Evolutionary conservation across 2,888 invertebrate species (phyloP).

Genomic region (Drosophila eohydei): DNA sequence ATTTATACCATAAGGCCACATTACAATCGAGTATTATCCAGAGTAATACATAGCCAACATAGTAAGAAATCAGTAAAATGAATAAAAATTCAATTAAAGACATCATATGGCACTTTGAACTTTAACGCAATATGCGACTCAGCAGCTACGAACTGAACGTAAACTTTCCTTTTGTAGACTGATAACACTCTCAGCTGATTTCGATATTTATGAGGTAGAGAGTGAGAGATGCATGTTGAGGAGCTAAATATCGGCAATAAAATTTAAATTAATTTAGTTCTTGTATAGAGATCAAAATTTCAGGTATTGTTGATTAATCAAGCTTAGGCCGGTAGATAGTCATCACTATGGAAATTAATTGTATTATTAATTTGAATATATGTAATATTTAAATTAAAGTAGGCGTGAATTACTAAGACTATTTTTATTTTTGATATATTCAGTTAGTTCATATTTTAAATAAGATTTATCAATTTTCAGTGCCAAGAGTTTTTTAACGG

Average conservation of each 20-base stretch:
- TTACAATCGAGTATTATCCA: slow-evolving; percentile 87
- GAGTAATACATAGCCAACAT: slow-evolving; percentile 85
- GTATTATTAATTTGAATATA: background rate
- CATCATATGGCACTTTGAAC: slow-evolving; percentile 67
- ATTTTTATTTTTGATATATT: background rate
- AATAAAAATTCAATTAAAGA: slow-evolving; percentile 81
- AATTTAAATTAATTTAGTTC: background rate
- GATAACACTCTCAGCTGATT: slow-evolving; percentile 49
- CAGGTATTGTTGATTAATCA: background rate
- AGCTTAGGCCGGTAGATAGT: too few relatives aligned
- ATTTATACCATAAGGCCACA: slow-evolving; percentile 86
- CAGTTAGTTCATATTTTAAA: background rate
- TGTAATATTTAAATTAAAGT: background rate
- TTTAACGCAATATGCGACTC: slow-evolving; percentile 15
- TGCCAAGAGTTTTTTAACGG: slow-evolving; percentile 12
- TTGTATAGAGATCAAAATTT: background rate
- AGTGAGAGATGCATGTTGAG: background rate
- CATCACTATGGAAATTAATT: background rate
- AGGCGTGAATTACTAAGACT: background rate
- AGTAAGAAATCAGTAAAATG: slow-evolving; percentile 84
- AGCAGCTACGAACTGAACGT: background rate
- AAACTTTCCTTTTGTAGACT: slow-evolving; percentile 11
- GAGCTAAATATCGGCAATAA: background rate
- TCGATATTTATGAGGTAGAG: background rate
- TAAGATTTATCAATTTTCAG: background rate